These are phyloP conservation scores for Steatornis caripensis DNA, from an alignment of 2,113 vertebrate genomes.

Conservation along the genomic window DNA sequence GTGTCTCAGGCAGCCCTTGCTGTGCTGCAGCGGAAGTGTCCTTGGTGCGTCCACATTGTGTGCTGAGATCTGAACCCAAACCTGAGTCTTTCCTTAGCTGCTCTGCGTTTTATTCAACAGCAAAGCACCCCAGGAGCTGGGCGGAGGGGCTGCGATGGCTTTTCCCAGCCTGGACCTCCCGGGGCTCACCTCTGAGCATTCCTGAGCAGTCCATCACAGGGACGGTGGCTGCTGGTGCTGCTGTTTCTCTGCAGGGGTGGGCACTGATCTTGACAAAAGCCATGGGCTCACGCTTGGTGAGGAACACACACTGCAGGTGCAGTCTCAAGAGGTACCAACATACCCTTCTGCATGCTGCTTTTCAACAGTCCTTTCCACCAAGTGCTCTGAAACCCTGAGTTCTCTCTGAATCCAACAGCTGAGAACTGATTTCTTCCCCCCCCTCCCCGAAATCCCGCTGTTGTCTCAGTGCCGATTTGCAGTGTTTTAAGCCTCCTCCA, in stretches of 20 bases:
- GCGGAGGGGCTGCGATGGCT: not conserved
- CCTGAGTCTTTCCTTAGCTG: not conserved
- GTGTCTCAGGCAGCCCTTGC: not conserved
- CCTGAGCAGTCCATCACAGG: fast-evolving
- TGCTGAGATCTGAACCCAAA: not conserved
- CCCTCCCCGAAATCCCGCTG: not conserved
- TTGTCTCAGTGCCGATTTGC: not conserved
- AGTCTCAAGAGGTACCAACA: not conserved
- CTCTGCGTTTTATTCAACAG: not conserved
- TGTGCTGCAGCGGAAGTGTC: not conserved
- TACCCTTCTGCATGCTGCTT: fast-evolving
- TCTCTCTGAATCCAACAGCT: not conserved
- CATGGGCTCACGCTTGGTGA: not conserved
- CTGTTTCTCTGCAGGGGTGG: not conserved
- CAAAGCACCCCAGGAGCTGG: not conserved
- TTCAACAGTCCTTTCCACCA: not conserved
- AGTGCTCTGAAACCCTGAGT: not conserved
- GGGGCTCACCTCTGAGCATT: not conserved
- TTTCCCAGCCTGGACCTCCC: not conserved
- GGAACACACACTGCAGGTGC: fast-evolving
- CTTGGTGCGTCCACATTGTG: fast-evolving
- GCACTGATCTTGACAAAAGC: not conserved
- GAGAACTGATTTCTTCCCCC: not conserved
- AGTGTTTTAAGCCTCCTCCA: not conserved
- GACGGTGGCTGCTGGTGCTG: not conserved